Evolutionary conservation across 2,888 invertebrate species (phyloP).

Genomic region (Rhopalosiphum nymphaeae): DNA sequence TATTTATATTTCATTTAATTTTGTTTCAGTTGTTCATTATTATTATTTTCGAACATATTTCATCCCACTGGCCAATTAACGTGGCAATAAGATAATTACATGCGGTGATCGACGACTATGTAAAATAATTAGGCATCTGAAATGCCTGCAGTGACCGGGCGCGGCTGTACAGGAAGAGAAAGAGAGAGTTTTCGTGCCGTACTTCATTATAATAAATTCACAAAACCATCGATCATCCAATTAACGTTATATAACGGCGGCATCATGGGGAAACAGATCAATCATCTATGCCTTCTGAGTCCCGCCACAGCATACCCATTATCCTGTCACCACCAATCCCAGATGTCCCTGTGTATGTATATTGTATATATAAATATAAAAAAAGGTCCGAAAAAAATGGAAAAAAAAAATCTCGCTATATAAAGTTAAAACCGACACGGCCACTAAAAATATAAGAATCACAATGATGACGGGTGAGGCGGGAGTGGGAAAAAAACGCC

Average conservation of each 20-base stretch:
- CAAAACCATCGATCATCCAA: constrained; percentile 82
- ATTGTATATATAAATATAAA: constrained; percentile 34
- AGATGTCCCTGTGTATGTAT: constrained; percentile 52
- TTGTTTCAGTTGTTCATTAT: neutral
- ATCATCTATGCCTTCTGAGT: constrained; percentile 73
- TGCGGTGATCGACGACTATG: constrained; percentile 54
- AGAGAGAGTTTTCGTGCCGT: constrained; percentile 20
- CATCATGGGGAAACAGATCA: constrained; percentile 73
- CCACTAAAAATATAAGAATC: constrained; percentile 64
- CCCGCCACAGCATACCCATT: constrained; percentile 48
- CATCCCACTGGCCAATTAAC: neutral
- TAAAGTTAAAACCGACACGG: constrained; percentile 58
- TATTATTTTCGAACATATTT: neutral
- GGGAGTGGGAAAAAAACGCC: neutral
- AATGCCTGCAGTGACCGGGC: neutral
- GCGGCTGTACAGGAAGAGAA: neutral
- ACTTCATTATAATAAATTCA: constrained; percentile 64
- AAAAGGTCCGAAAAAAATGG: constrained; percentile 58
- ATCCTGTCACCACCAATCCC: constrained; percentile 63
- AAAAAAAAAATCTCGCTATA: constrained; percentile 47
- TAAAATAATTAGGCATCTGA: constrained; percentile 43
- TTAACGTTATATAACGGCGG: constrained; percentile 72
- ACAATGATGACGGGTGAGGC: neutral
- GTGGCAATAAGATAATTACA: constrained; percentile 42
- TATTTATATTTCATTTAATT: neutral